Evolutionary conservation across 2,113 vertebrate genomes (phyloP).

Genomic region (Phocoena phocoena): DNA sequence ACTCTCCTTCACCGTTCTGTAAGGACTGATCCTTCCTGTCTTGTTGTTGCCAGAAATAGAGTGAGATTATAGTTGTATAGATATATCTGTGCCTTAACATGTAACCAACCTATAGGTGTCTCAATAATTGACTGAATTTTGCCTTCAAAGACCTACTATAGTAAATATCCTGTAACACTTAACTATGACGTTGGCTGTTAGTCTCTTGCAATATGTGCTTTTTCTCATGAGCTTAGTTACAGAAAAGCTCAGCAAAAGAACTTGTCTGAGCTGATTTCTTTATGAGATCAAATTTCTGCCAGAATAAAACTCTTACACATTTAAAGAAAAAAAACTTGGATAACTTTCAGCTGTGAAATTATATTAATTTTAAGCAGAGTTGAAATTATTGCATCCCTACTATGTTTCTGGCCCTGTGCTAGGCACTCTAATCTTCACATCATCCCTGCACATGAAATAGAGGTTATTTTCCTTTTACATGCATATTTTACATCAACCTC

Average conservation of each 20-base stretch:
- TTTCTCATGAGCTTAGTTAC: conserved; percentile 39
- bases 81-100: not conserved
- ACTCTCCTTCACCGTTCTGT: not conserved
- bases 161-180: conserved; percentile 17
- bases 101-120: not conserved
- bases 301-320: conserved; percentile 36
- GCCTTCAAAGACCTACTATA: not conserved
- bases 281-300: conserved; percentile 20
- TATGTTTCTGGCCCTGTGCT: not conserved
- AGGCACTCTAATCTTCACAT: not conserved
- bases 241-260: conserved; percentile 29
- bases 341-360: conserved; percentile 39
- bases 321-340: conserved; percentile 26
- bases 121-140: conserved; percentile 50
- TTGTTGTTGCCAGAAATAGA: conserved; percentile 9
- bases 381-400: conserved; percentile 28
- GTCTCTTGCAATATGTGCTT: conserved; percentile 29
- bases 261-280: conserved; percentile 5
- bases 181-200: conserved; percentile 45
- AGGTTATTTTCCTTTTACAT: conserved; percentile 4
- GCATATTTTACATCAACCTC: not conserved
- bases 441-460: not conserved
- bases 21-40: not conserved
- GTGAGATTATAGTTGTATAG: not conserved
- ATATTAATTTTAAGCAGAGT: conserved; percentile 36